phyloP scores from a whole-genome alignment of 1,140 invertebrate genomes.

The Pteromalus puparum region DNA sequence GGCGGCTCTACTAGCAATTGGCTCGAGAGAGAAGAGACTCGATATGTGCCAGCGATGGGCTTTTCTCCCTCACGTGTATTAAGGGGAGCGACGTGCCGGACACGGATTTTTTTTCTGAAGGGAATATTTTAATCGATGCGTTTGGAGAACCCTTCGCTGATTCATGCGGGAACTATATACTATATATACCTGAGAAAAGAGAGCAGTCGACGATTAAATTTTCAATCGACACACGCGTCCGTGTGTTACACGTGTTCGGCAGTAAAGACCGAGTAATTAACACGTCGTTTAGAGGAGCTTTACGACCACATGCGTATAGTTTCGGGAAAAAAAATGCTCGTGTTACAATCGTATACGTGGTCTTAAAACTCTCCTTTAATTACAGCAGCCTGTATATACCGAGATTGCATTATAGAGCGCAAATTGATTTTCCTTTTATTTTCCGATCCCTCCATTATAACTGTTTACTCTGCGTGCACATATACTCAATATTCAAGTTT shows the following conservation, averaged over 20 bases:
- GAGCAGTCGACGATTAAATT: background rate
- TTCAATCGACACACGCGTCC: background rate
- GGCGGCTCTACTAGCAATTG: background rate
- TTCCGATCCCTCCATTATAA: too few species aligned
- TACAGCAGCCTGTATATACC: too few species aligned
- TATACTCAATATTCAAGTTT: too few species aligned
- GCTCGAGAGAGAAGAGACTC: background rate
- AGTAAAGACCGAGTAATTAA: slow-evolving; percentile 42
- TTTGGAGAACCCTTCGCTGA: background rate
- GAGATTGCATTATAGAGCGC: too few species aligned
- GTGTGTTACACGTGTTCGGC: slow-evolving; percentile 19
- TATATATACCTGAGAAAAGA: background rate
- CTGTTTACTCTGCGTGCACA: too few species aligned
- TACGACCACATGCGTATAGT: background rate
- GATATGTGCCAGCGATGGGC: background rate
- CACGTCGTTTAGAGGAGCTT: slow-evolving; percentile 33
- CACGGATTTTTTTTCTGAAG: background rate
- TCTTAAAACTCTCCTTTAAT: too few species aligned
- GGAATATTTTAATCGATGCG: background rate
- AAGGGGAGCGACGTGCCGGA: background rate
- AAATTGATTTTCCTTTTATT: too few species aligned
- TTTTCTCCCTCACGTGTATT: background rate
- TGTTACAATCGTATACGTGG: too few species aligned
- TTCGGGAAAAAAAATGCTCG: background rate
- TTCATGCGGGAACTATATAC: too few species aligned